A percentile compares a stretch with the other conserved stretches of the same genome.
phyloP scores from a whole-genome alignment of 1,140 invertebrate species.

The Brachionus paranguensis region DNA sequence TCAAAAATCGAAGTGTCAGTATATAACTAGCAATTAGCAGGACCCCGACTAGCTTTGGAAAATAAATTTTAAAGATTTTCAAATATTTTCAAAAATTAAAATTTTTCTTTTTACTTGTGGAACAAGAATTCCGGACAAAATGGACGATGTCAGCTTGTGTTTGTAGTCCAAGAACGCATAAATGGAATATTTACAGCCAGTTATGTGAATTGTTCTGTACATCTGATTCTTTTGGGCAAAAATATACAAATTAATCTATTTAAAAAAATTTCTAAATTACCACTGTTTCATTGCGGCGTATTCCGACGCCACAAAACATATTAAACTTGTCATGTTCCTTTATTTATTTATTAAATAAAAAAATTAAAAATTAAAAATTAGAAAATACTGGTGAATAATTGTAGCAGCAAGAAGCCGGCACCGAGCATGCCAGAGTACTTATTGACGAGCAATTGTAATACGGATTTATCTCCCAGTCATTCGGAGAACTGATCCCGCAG shows the following conservation, averaged over 20 bases:
- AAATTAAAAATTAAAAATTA: background rate
- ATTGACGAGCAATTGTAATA: slow-evolving; percentile 15
- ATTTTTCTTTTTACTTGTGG: background rate
- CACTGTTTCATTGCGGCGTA: background rate
- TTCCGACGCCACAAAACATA: slow-evolving; percentile 21
- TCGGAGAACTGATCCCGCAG: slow-evolving; percentile 27
- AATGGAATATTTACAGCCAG: slow-evolving; percentile 34
- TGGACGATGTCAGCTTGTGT: slow-evolving; percentile 3
- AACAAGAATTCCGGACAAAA: slow-evolving; percentile 2
- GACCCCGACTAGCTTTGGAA: slow-evolving; percentile 1
- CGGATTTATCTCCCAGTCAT: slow-evolving; percentile 28
- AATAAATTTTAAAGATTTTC: background rate
- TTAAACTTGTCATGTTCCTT: slow-evolving; percentile 1
- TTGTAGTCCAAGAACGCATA: slow-evolving; percentile 33
- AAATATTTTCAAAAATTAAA: background rate
- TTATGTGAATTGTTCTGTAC: slow-evolving; percentile 23
- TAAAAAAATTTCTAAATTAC: background rate
- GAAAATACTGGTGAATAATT: slow-evolving; percentile 3
- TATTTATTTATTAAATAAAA: background rate
- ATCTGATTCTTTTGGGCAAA: background rate
- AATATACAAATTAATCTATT: background rate
- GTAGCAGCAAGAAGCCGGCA: slow-evolving; percentile 20
- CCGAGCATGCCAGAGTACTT: slow-evolving; percentile 14
- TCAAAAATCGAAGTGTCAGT: background rate
- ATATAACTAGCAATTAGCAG: slow-evolving; percentile 15